Percentiles rank a stretch among this genome's conserved stretches.
These are phyloP conservation scores for Lerema accius DNA, from an alignment of 1,140 invertebrate species.

Conservation along the genomic window DNA sequence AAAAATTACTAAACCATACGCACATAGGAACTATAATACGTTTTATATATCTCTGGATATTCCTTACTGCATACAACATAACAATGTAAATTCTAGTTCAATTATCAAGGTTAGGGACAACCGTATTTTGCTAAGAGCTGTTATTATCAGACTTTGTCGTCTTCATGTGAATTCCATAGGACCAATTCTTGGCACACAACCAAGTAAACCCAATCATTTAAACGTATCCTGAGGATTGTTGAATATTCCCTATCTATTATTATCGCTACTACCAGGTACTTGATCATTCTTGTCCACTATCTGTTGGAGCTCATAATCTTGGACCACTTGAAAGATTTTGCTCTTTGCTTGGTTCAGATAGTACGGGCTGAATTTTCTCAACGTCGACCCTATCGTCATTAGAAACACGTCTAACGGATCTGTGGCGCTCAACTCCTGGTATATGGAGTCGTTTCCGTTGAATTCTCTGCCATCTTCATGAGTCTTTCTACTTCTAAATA, in stretches of 20 bases:
- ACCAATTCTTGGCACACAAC: too few relatives aligned
- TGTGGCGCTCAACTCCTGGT: slow-evolving; percentile 56
- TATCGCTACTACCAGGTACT: slow-evolving; percentile 40
- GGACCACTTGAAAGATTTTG: slow-evolving; percentile 73
- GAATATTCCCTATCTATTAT: slow-evolving; percentile 36
- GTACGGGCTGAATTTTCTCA: slow-evolving; percentile 69
- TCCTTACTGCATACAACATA: too few relatives aligned
- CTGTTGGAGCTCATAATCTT: slow-evolving; percentile 72
- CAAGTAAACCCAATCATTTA: too few relatives aligned
- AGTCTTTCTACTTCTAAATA: slow-evolving; percentile 35
- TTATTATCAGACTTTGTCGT: too few relatives aligned
- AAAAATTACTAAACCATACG: too few relatives aligned
- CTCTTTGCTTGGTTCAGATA: slow-evolving; percentile 73
- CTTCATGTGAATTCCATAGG: too few relatives aligned
- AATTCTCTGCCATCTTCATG: slow-evolving; percentile 32
- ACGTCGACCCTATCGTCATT: slow-evolving; percentile 63
- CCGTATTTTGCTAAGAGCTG: too few relatives aligned
- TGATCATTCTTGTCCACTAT: slow-evolving; percentile 63
- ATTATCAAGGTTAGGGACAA: too few relatives aligned
- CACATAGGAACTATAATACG: too few relatives aligned
- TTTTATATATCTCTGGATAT: too few relatives aligned
- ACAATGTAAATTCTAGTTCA: too few relatives aligned
- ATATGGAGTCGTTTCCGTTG: slow-evolving; percentile 27
- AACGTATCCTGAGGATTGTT: too few relatives aligned
- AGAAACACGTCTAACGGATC: slow-evolving; percentile 69